These are phyloP conservation scores for Alaudala cheleensis DNA, from an alignment of 2,113 vertebrate species.

Conservation along the genomic window DNA sequence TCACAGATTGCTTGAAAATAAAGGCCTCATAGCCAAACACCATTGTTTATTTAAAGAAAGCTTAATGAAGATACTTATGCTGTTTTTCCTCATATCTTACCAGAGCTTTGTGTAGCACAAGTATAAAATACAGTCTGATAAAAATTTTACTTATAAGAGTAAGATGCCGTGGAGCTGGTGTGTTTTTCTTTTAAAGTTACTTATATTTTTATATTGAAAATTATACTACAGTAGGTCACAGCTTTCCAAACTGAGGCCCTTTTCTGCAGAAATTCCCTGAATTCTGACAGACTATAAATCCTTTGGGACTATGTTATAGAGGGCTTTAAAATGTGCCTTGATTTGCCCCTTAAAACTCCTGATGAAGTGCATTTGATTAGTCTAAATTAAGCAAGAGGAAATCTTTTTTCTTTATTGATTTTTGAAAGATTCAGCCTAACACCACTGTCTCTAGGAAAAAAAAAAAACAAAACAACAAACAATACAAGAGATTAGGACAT, in stretches of 20 bases:
- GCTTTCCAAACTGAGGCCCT: not conserved
- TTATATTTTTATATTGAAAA: not conserved
- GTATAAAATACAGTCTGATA: not conserved
- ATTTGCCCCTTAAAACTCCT: not conserved
- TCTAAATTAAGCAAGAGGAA: not conserved
- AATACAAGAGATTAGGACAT: not conserved
- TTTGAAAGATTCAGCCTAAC: not conserved
- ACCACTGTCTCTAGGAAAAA: not conserved
- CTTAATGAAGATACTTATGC: not conserved
- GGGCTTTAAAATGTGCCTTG: not conserved
- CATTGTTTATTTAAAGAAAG: not conserved
- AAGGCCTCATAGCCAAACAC: not conserved
- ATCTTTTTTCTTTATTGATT: not conserved
- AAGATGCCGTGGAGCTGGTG: not conserved
- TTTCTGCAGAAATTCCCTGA: not conserved
- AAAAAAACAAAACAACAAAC: not conserved
- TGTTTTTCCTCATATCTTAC: not conserved
- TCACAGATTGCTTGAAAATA: not conserved
- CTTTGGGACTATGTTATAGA: not conserved
- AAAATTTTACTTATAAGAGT: not conserved
- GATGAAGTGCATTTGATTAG: not conserved
- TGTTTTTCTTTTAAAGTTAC: not conserved
- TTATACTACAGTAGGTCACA: not conserved
- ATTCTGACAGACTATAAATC: not conserved
- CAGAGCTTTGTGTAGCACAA: not conserved